A percentile compares a stretch with the other conserved stretches of the same genome.
Conservation (phyloP, 2,797 vertebrate species). For the Myiotriccus ornatus region DNA sequence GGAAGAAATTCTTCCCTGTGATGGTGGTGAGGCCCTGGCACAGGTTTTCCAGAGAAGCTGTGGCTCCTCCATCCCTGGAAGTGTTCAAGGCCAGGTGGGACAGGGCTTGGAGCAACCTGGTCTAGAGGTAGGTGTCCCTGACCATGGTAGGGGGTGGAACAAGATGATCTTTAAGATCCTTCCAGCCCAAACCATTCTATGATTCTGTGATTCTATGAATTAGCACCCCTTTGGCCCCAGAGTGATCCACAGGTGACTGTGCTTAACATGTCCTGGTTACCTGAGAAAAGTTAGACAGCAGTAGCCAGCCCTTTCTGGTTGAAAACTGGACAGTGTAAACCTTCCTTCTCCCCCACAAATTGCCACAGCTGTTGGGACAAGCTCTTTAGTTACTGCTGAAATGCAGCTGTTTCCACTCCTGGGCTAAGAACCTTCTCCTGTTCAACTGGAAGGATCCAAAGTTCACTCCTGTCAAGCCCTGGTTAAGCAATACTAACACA, state of each 20-base stretch:
- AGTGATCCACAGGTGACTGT: not conserved
- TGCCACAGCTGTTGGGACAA: not conserved
- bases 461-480: not conserved
- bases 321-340: not conserved
- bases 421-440: not conserved
- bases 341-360: not conserved
- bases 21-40: not conserved
- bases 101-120: accelerated
- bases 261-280: not conserved
- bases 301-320: not conserved
- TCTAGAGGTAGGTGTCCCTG: not conserved
- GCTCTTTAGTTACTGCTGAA: not conserved
- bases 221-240: not conserved
- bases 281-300: not conserved
- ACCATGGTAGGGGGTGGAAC: not conserved
- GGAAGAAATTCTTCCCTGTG: not conserved
- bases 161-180: not conserved
- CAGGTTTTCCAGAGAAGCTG: not conserved
- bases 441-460: not conserved
- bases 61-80: not conserved
- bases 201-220: not conserved
- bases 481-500: not conserved
- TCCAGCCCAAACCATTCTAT: not conserved
- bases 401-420: not conserved
- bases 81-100: not conserved